Evolutionary conservation across 2,797 vertebrate species (phyloP).

Genomic region (Alcedo quadribrachys): DNA sequence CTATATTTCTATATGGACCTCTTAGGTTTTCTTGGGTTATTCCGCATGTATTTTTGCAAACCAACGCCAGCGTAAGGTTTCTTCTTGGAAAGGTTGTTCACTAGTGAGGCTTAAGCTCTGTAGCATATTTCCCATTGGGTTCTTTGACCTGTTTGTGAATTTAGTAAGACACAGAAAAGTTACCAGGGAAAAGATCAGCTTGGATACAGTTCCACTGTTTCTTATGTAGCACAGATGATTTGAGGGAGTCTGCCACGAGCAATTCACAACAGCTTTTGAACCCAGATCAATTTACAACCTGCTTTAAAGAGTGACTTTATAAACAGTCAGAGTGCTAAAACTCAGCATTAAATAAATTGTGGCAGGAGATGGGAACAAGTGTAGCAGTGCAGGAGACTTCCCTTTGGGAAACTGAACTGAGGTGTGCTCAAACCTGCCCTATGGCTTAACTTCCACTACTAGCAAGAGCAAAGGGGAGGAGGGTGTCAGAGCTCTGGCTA

Average conservation of each 20-base stretch:
- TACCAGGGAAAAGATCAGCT: not conserved
- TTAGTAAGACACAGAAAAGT: not conserved
- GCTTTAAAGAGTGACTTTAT: not conserved
- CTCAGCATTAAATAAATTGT: not conserved
- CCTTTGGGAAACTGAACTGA: not conserved
- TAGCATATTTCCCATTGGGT: not conserved
- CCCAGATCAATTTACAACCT: not conserved
- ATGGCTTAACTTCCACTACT: not conserved
- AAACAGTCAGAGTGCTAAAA: not conserved
- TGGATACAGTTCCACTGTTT: not conserved
- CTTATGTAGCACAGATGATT: not conserved
- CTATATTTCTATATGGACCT: not conserved
- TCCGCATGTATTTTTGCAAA: not conserved
- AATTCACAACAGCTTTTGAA: conserved; percentile 1
- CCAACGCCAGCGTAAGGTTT: not conserved
- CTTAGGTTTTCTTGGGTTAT: not conserved
- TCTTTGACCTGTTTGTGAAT: not conserved
- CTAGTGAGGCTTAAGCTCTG: not conserved
- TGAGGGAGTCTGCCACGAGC: not conserved
- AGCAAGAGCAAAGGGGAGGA: not conserved
- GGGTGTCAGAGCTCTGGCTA: not conserved
- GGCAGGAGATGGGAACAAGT: not conserved
- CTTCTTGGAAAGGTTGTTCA: not conserved
- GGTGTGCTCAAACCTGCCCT: not conserved
- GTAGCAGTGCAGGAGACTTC: not conserved